A percentile compares a stretch with the other conserved stretches of the same genome.
phyloP scores from a whole-genome alignment of 2,113 vertebrate species.

The Odontesthes bonariensis region DNA sequence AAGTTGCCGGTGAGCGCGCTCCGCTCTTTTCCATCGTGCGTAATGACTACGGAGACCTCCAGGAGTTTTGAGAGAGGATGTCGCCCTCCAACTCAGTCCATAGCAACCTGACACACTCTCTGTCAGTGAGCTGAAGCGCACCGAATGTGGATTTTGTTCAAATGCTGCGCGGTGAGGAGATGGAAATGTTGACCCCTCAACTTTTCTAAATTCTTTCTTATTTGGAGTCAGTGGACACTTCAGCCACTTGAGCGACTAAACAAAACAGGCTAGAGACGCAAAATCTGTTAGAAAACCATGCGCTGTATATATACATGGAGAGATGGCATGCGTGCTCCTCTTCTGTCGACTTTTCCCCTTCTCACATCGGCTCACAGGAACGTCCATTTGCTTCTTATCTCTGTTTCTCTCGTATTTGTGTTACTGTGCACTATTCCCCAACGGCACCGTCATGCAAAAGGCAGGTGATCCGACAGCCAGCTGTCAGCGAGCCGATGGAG shows the following conservation, averaged over 20 bases:
- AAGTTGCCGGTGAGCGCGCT: conserved; percentile 53
- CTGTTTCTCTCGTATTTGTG: conserved; percentile 87
- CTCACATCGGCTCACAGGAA: conserved; percentile 84
- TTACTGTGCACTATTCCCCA: conserved; percentile 87
- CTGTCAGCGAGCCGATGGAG: conserved; percentile 76
- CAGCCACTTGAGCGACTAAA: not conserved
- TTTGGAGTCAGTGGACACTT: conserved; percentile 2
- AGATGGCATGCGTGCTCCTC: conserved; percentile 91
- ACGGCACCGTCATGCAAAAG: conserved; percentile 78
- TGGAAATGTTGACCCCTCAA: conserved; percentile 26
- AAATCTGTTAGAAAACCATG: conserved; percentile 73
- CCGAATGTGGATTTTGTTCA: conserved; percentile 11
- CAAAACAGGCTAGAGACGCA: conserved; percentile 27
- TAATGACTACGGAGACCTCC: conserved; percentile 36
- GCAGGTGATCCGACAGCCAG: conserved; percentile 73
- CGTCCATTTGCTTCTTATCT: conserved; percentile 84
- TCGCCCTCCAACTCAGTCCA: not conserved
- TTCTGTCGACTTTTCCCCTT: conserved; percentile 83
- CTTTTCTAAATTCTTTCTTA: conserved; percentile 15
- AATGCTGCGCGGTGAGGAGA: conserved; percentile 5
- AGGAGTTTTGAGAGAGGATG: conserved; percentile 35
- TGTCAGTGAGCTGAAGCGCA: not conserved
- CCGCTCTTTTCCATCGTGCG: conserved; percentile 19
- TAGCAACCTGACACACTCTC: conserved; percentile 1
- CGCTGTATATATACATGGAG: conserved; percentile 80